These are phyloP conservation scores for Watsonalla binaria DNA, from an alignment of 2,888 invertebrate genomes.

Conservation along the genomic window DNA sequence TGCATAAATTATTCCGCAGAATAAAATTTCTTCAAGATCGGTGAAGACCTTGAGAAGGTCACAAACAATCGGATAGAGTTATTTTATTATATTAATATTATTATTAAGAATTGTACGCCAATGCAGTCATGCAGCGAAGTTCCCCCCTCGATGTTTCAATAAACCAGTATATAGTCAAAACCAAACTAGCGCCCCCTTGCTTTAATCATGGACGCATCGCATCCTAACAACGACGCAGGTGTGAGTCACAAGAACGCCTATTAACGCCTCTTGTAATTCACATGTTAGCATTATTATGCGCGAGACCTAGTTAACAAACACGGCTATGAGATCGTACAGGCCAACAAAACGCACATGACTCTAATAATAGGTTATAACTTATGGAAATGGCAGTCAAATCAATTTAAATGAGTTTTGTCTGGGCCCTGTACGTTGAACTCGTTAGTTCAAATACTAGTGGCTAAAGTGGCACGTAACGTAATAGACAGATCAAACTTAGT, in stretches of 20 bases:
- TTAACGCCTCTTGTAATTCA: slow-evolving; percentile 51
- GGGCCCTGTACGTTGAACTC: slow-evolving; percentile 51
- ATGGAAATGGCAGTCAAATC: background rate
- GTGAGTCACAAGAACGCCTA: slow-evolving; percentile 49
- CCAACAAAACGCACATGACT: background rate
- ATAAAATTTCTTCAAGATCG: too few species aligned
- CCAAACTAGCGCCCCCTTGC: background rate
- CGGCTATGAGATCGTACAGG: slow-evolving; percentile 28
- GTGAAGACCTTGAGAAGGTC: too few species aligned
- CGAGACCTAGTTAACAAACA: slow-evolving; percentile 46
- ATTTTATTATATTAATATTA: too few species aligned
- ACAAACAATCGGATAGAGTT: too few species aligned
- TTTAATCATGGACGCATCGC: slow-evolving; percentile 25
- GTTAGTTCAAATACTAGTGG: slow-evolving; percentile 42
- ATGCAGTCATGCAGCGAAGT: too few species aligned
- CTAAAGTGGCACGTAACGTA: slow-evolving; percentile 52
- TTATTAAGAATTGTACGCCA: too few species aligned
- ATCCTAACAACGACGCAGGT: slow-evolving; percentile 41
- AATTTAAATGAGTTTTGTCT: slow-evolving; percentile 4
- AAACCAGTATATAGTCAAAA: background rate
- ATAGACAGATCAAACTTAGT: slow-evolving; percentile 61
- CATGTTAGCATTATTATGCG: slow-evolving; percentile 51
- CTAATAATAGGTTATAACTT: background rate
- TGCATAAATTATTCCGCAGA: too few species aligned
- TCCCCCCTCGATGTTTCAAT: background rate